Conservation (phyloP, 2,797 vertebrate genomes). For the Varecia variegata region DNA sequence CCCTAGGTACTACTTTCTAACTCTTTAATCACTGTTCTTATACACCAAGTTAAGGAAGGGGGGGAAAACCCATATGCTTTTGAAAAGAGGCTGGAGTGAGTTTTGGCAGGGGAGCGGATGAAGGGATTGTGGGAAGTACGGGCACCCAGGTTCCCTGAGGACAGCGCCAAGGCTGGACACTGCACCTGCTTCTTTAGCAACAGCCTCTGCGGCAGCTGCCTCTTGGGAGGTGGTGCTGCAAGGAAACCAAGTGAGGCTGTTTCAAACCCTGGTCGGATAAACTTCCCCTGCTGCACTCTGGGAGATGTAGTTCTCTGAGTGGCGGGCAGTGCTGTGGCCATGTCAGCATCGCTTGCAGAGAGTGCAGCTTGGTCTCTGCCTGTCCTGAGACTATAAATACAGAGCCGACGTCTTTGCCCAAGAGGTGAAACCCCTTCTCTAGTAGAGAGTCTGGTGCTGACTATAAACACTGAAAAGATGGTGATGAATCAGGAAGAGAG, state of each 20-base stretch:
- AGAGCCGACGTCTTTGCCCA: background rate
- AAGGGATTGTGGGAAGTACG: background rate
- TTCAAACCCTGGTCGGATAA: background rate
- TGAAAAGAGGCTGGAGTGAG: background rate
- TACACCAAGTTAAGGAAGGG: background rate
- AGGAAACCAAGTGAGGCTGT: background rate
- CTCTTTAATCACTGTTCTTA: background rate
- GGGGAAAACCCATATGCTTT: background rate
- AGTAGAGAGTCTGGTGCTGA: background rate
- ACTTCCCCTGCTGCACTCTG: background rate
- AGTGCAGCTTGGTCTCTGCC: background rate
- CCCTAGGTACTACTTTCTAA: background rate
- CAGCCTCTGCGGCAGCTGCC: background rate
- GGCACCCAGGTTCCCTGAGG: background rate
- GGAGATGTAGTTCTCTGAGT: conserved; percentile 22
- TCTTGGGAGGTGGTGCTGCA: background rate
- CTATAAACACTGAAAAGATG: background rate
- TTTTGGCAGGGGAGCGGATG: background rate
- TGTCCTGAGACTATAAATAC: background rate
- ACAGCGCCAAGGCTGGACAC: background rate
- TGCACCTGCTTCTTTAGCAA: background rate
- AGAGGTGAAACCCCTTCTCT: background rate
- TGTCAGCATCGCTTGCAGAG: background rate
- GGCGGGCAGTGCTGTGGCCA: background rate
- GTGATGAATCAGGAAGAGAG: background rate